These are phyloP conservation scores for Pyrocoelia pectoralis DNA, from an alignment of 2,888 invertebrate genomes.

Conservation along the genomic window DNA sequence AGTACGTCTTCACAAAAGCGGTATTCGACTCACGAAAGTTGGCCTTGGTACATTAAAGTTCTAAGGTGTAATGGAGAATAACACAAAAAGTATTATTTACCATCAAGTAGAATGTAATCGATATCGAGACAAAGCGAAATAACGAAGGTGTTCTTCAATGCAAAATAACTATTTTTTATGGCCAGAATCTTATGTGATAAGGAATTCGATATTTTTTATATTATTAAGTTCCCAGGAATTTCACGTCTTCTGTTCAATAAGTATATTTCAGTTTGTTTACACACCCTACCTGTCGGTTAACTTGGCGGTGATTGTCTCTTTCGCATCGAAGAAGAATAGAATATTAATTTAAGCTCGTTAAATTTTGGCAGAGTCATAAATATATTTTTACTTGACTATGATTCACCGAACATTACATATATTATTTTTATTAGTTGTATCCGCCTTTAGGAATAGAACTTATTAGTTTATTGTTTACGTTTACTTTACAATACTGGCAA, in stretches of 20 bases:
- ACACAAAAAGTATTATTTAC: too few relatives aligned
- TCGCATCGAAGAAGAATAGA: conserved; percentile 38
- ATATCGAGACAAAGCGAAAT: too few relatives aligned
- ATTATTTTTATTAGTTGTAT: conserved; percentile 16
- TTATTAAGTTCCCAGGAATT: conserved; percentile 4
- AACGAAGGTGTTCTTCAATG: too few relatives aligned
- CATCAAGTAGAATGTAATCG: too few relatives aligned
- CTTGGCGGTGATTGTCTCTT: conserved; percentile 24
- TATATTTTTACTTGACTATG: conserved; percentile 36
- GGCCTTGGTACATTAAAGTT: too few relatives aligned
- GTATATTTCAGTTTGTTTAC: conserved; percentile 37
- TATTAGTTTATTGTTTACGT: conserved; percentile 30
- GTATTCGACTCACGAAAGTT: too few relatives aligned
- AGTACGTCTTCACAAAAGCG: too few relatives aligned
- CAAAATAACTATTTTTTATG: too few relatives aligned
- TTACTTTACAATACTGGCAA: conserved; percentile 23
- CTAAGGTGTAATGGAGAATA: too few relatives aligned
- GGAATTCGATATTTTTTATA: conserved; percentile 3
- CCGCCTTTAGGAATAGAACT: conserved; percentile 25
- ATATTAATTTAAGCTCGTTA: conserved; percentile 45
- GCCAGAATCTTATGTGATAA: background rate
- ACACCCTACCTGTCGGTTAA: too few relatives aligned
- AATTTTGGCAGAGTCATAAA: conserved; percentile 45
- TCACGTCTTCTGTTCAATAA: background rate
- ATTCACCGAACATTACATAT: conserved; percentile 31